Evolutionary conservation across 2,113 vertebrate species (phyloP).

Genomic region (Drymodes brunneopygia): DNA sequence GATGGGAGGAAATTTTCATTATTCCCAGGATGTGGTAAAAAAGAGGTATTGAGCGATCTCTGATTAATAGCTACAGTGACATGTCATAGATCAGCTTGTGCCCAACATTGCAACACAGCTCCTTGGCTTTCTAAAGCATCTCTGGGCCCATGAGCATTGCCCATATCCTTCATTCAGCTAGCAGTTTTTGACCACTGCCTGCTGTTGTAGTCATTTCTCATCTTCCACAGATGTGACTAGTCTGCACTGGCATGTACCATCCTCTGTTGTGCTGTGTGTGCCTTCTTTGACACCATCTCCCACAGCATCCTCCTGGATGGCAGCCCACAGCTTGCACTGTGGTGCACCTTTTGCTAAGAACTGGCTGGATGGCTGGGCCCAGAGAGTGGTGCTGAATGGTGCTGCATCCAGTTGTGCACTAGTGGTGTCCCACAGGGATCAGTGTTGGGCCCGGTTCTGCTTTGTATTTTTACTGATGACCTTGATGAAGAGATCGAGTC

Average conservation of each 20-base stretch:
- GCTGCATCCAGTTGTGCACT: not conserved
- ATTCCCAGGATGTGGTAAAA: not conserved
- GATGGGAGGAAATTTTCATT: not conserved
- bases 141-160: not conserved
- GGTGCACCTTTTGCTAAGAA: not conserved
- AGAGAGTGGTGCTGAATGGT: not conserved
- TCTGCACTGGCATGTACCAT: not conserved
- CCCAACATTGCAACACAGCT: not conserved
- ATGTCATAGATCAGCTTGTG: not conserved
- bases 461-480: not conserved
- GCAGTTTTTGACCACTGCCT: not conserved
- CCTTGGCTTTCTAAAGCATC: not conserved
- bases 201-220: not conserved
- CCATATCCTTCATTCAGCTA: not conserved
- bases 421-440: not conserved
- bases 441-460: not conserved
- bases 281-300: not conserved
- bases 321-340: not conserved
- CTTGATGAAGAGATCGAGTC: not conserved
- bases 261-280: rapidly evolving
- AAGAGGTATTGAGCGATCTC: not conserved
- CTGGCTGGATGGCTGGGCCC: no score
- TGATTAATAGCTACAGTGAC: not conserved
- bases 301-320: not conserved
- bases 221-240: not conserved